A percentile compares a stretch with the other conserved stretches of the same genome.
Conservation (phyloP, 2,797 vertebrate genomes). For the Podargus strigoides region DNA sequence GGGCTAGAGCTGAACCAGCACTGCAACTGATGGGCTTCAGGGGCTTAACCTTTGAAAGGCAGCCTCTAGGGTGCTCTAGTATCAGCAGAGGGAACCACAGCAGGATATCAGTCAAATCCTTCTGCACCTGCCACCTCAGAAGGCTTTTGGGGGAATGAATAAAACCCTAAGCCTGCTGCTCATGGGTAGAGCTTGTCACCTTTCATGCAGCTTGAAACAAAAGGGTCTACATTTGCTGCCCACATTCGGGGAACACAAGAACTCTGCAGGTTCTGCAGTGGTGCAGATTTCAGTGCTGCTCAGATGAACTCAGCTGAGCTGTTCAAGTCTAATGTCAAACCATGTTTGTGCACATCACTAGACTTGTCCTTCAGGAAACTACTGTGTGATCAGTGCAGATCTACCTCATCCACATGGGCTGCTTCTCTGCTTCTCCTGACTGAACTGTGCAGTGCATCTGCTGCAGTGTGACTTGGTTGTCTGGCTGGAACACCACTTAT, state of each 20-base stretch:
- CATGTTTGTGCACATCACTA: background rate
- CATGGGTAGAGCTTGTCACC: background rate
- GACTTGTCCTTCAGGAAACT: background rate
- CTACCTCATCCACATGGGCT: background rate
- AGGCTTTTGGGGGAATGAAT: background rate
- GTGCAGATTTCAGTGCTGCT: background rate
- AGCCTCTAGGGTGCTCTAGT: background rate
- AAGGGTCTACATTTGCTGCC: background rate
- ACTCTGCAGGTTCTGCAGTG: background rate
- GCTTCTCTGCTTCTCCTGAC: background rate
- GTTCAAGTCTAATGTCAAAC: background rate
- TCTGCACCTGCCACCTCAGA: background rate
- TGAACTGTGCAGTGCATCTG: background rate
- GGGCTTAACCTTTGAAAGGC: background rate
- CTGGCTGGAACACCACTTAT: background rate
- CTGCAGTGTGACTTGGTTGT: background rate
- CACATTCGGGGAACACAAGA: background rate
- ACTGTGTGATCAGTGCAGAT: background rate
- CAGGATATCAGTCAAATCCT: background rate
- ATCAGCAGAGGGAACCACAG: background rate
- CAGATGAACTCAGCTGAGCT: background rate
- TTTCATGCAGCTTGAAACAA: background rate
- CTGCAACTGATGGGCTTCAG: background rate
- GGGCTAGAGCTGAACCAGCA: background rate
- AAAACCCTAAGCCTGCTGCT: background rate